Evolutionary conservation across 2,797 vertebrate genomes (phyloP).

Genomic region (Limosa lapponica): DNA sequence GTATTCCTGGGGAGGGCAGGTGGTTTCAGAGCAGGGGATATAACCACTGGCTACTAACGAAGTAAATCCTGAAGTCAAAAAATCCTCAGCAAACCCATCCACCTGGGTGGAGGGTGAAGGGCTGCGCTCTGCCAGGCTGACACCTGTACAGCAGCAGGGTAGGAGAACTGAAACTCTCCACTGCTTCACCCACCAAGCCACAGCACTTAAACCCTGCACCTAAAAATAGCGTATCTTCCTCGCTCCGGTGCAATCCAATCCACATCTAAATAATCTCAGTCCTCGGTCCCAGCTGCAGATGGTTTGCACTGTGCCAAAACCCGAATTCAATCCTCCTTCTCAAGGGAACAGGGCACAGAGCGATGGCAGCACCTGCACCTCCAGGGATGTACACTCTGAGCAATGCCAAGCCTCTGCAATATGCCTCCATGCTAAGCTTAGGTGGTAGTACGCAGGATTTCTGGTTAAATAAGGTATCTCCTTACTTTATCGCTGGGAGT

Average conservation of each 20-base stretch:
- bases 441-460: not conserved
- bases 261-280: not conserved
- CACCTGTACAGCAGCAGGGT: not conserved
- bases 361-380: not conserved
- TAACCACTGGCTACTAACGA: not conserved
- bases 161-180: not conserved
- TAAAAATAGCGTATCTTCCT: constrained; percentile 19
- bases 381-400: not conserved
- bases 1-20: not conserved
- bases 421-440: accelerated
- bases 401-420: not conserved
- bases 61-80: not conserved
- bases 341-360: accelerated
- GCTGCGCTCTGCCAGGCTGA: not conserved
- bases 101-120: not conserved
- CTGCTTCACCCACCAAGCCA: not conserved
- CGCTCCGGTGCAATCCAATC: not conserved
- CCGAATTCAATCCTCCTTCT: not conserved
- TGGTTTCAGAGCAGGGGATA: accelerated
- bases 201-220: not conserved
- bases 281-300: not conserved
- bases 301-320: not conserved
- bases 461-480: not conserved
- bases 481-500: constrained; percentile 87
- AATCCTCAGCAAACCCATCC: accelerated